Percentiles rank a stretch among this genome's conserved stretches.
phyloP scores from a whole-genome alignment of 2,888 invertebrate genomes.

The Liposcelis brunnea region DNA sequence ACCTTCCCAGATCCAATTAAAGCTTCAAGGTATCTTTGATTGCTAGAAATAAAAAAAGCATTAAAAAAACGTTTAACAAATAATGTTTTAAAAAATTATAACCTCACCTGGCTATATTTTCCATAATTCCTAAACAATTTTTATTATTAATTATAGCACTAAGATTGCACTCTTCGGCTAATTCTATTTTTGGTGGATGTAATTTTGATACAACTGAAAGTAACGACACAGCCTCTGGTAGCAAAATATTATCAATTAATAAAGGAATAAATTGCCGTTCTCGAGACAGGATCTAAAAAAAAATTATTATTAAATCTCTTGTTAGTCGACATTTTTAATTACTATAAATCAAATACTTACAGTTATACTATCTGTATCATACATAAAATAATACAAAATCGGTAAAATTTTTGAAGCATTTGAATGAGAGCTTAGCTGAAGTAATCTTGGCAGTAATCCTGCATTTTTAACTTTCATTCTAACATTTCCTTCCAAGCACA shows the following conservation, averaged over 20 bases:
- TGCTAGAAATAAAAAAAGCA: not conserved
- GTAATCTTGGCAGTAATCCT: not conserved
- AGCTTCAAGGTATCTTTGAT: not conserved
- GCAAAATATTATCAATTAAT: not conserved
- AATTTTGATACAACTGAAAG: not conserved
- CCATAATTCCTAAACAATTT: too few species aligned
- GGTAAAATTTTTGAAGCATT: not conserved
- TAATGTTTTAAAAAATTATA: too few species aligned
- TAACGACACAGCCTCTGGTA: not conserved
- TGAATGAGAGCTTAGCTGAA: not conserved
- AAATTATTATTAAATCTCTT: not conserved
- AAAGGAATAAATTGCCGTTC: not conserved
- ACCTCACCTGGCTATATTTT: too few species aligned
- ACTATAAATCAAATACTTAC: not conserved
- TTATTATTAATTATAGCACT: not conserved
- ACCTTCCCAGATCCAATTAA: not conserved
- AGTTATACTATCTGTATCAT: not conserved
- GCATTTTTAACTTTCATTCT: constrained; percentile 3
- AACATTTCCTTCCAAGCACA: not conserved
- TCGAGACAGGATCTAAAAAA: not conserved
- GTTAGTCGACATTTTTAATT: not conserved
- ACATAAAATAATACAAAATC: not conserved
- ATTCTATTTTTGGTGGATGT: not conserved
- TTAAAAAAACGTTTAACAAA: too few species aligned
- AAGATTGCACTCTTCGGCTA: not conserved